These are phyloP conservation scores for Scomber japonicus DNA, from an alignment of 2,113 vertebrate species.

Conservation along the genomic window DNA sequence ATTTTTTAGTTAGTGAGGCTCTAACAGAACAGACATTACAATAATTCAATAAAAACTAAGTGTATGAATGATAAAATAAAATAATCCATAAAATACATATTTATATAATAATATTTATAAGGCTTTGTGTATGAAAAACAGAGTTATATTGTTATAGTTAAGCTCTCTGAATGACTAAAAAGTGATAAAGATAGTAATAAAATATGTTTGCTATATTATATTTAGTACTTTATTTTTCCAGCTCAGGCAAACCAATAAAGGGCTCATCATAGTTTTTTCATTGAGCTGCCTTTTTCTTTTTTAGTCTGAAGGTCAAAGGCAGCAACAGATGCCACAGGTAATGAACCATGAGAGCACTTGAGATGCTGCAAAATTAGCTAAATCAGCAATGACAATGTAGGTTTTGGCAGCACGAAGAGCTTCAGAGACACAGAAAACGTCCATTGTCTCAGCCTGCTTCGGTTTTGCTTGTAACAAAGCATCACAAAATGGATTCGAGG, in stretches of 20 bases:
- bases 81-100: not conserved
- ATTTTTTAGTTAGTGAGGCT: not conserved
- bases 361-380: conserved; percentile 51
- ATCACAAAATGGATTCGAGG: conserved; percentile 10
- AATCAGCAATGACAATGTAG: conserved; percentile 35
- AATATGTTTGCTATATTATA: too few relatives aligned
- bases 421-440: not conserved
- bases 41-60: not conserved
- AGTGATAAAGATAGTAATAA: too few relatives aligned
- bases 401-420: conserved; percentile 16
- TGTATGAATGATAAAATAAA: not conserved
- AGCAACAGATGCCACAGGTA: conserved; percentile 53
- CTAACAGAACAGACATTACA: too few relatives aligned
- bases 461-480: not conserved
- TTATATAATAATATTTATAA: not conserved
- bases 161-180: too few relatives aligned
- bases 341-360: conserved; percentile 47
- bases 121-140: too few relatives aligned
- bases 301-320: conserved; percentile 56
- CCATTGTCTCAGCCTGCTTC: not conserved
- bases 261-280: not conserved
- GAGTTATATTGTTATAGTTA: too few relatives aligned
- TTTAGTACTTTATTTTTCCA: too few relatives aligned
- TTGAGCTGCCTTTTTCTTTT: conserved; percentile 1
- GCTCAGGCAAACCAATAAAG: not conserved